Conservation (phyloP, 2,113 vertebrate species). For the Edolisoma coerulescens region DNA sequence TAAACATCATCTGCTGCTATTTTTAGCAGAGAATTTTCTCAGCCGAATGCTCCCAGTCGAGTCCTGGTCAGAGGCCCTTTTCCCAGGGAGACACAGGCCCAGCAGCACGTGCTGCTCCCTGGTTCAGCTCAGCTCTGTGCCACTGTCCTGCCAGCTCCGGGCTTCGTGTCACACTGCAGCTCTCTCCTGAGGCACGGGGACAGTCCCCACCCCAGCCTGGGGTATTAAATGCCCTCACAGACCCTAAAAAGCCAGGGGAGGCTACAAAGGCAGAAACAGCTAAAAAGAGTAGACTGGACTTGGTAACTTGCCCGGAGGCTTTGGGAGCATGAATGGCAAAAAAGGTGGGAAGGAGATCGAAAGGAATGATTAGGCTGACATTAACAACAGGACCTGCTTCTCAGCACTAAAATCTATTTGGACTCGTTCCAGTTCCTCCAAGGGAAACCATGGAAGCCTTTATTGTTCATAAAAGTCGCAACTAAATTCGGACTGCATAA, state of each 20-base stretch:
- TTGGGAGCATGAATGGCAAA: not conserved
- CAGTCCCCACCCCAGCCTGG: not conserved
- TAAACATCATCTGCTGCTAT: constrained; percentile 52
- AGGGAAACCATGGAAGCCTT: constrained; percentile 26
- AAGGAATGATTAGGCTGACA: not conserved
- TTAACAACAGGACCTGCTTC: constrained; percentile 36
- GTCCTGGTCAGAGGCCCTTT: constrained; percentile 6
- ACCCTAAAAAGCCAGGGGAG: not conserved
- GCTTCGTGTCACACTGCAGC: not conserved
- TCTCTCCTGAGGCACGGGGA: not conserved
- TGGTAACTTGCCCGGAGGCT: not conserved
- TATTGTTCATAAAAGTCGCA: constrained; percentile 34
- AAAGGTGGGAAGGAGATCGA: not conserved
- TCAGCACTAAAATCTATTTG: constrained; percentile 10
- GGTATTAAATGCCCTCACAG: not conserved
- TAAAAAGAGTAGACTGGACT: not conserved
- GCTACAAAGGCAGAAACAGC: not conserved
- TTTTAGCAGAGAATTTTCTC: constrained; percentile 64
- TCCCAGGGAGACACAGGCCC: not conserved
- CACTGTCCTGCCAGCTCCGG: not conserved
- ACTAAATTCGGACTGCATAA: not conserved
- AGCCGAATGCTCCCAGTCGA: constrained; percentile 7
- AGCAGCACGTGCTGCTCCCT: not conserved
- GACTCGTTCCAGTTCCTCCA: not conserved
- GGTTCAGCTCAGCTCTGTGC: not conserved